A percentile compares a stretch with the other conserved stretches of the same genome.
Conservation (phyloP, 1,140 invertebrate genomes). For the Panulirus ornatus region DNA sequence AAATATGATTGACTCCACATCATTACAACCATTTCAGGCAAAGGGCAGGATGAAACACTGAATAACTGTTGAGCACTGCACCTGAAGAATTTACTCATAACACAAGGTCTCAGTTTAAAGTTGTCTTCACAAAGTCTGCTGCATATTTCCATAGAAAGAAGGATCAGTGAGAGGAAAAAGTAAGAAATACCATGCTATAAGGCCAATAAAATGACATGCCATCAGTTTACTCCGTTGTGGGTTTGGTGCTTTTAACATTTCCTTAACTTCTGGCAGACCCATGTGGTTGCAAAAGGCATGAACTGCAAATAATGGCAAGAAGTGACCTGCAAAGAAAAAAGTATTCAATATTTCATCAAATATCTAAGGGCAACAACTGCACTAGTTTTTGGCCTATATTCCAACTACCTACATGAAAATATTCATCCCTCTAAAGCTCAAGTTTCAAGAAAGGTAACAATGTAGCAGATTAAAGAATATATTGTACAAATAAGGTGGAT, state of each 20-base stretch:
- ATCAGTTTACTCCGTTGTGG: conserved; percentile 82
- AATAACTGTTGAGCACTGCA: conserved; percentile 5
- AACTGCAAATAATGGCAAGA: conserved; percentile 90
- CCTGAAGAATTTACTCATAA: background rate
- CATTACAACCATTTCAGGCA: background rate
- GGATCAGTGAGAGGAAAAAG: conserved; percentile 89
- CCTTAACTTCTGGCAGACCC: conserved; percentile 93
- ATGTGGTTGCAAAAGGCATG: conserved; percentile 98
- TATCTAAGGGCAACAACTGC: conserved; percentile 49
- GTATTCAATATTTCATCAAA: background rate
- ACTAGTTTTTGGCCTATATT: conserved; percentile 81
- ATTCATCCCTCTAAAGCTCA: too few relatives aligned
- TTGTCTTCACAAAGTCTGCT: conserved; percentile 40
- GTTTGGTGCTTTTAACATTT: conserved; percentile 85
- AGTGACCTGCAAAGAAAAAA: conserved; percentile 84
- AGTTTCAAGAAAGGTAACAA: too few relatives aligned
- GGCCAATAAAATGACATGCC: conserved; percentile 86
- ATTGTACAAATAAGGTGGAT: too few relatives aligned
- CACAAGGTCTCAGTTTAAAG: background rate
- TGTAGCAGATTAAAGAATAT: too few relatives aligned
- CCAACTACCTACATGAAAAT: too few relatives aligned
- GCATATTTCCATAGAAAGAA: conserved; percentile 84
- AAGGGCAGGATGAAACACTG: background rate
- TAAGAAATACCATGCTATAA: conserved; percentile 87
- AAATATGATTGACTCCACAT: too few relatives aligned